phyloP scores from a whole-genome alignment of 2,888 invertebrate genomes.

The Abrostola triplasia region DNA sequence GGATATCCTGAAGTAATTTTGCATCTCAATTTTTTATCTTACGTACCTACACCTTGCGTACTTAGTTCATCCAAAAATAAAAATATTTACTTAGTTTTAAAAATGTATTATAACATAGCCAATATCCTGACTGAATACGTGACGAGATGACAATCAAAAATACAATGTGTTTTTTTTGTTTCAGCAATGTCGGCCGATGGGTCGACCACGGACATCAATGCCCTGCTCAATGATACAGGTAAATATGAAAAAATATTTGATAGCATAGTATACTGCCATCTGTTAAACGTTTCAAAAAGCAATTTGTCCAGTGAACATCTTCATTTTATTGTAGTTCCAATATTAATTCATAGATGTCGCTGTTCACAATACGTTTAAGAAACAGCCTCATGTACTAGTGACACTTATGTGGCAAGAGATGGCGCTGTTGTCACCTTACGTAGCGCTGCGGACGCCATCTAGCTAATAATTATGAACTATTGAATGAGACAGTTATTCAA shows the following conservation, averaged over 20 bases:
- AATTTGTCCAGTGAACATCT: neutral
- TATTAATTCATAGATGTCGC: constrained; percentile 48
- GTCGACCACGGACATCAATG: constrained; percentile 89
- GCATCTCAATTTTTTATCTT: too few species aligned
- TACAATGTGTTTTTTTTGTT: constrained; percentile 73
- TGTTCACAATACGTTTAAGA: neutral
- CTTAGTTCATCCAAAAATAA: too few species aligned
- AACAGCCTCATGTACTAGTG: neutral
- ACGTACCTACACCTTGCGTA: too few species aligned
- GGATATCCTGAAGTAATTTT: too few species aligned
- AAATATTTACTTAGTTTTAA: too few species aligned
- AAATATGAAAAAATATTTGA: constrained; percentile 42
- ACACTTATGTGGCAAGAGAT: constrained; percentile 26
- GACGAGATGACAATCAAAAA: constrained; percentile 8
- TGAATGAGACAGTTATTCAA: neutral
- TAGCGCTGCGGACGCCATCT: constrained; percentile 32
- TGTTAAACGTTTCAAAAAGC: constrained; percentile 9
- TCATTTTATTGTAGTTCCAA: constrained; percentile 6
- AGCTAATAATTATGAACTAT: neutral
- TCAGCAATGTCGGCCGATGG: constrained; percentile 90
- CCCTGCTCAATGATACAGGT: constrained; percentile 90
- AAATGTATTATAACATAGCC: neutral
- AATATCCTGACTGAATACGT: neutral
- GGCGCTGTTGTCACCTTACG: constrained; percentile 34
- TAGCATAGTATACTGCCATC: constrained; percentile 48